phyloP scores from a whole-genome alignment of 64 coral and sea anemone species.

The Stylophora pistillata region DNA sequence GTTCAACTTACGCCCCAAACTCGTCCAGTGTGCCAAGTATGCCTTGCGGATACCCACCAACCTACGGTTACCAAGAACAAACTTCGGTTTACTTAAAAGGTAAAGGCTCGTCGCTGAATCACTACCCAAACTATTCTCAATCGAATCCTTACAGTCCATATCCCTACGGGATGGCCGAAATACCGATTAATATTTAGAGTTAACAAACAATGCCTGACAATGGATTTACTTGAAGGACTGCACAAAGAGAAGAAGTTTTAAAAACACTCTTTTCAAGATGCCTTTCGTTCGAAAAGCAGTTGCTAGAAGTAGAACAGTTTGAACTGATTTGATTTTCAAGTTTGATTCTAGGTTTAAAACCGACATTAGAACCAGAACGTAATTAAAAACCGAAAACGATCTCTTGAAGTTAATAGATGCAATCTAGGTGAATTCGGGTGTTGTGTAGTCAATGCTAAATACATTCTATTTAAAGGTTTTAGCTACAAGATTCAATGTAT shows the following conservation, averaged over 20 bases:
- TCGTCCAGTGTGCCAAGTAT: constrained; percentile 65
- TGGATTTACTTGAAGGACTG: not conserved
- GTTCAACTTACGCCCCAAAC: constrained; percentile 56
- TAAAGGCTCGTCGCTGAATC: constrained; percentile 78
- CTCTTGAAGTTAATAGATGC: constrained; percentile 54
- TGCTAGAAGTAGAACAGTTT: constrained; percentile 30
- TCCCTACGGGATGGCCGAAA: constrained; percentile 86
- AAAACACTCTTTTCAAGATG: not conserved
- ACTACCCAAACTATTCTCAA: constrained; percentile 88
- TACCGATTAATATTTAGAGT: constrained; percentile 76
- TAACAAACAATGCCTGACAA: constrained; percentile 36
- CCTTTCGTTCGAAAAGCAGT: not conserved
- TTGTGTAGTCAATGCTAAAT: not conserved
- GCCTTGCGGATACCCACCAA: constrained; percentile 69
- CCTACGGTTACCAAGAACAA: constrained; percentile 87
- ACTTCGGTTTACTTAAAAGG: constrained; percentile 82
- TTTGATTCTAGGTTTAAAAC: constrained; percentile 74
- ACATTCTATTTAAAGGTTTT: constrained; percentile 4
- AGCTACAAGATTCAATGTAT: constrained; percentile 8
- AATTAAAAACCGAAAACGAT: constrained; percentile 57
- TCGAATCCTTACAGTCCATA: constrained; percentile 71
- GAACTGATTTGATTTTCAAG: not conserved
- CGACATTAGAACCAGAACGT: constrained; percentile 21
- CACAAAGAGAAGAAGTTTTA: constrained; percentile 18
- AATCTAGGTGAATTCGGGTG: constrained; percentile 56